Evolutionary conservation across 2,113 vertebrate genomes (phyloP).

Genomic region (Craseonycteris thonglongyai): DNA sequence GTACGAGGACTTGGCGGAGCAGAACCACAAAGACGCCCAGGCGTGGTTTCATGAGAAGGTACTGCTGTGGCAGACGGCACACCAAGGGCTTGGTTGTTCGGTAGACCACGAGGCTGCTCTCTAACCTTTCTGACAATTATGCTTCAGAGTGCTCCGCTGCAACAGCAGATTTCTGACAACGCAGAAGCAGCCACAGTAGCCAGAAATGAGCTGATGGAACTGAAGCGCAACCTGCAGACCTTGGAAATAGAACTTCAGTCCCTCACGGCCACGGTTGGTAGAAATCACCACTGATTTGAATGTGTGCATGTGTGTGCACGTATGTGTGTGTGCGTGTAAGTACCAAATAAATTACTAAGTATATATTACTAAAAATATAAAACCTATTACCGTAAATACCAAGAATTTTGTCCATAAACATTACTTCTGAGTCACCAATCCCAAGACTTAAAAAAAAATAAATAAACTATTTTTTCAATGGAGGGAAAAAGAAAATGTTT

Average conservation of each 20-base stretch:
- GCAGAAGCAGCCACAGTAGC: conserved; percentile 64
- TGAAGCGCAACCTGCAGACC: conserved; percentile 78
- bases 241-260: conserved; percentile 79
- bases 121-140: not conserved
- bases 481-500: not conserved
- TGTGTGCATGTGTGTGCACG: not conserved
- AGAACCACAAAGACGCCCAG: conserved; percentile 87
- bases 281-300: not conserved
- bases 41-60: conserved; percentile 80
- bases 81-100: not conserved
- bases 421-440: not conserved
- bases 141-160: conserved; percentile 60
- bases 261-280: conserved; percentile 72
- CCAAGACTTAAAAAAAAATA: not conserved
- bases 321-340: not conserved
- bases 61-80: not conserved
- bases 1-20: conserved; percentile 85
- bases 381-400: not conserved
- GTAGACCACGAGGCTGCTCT: accelerated
- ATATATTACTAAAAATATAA: not conserved
- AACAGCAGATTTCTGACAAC: conserved; percentile 59
- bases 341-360: not conserved
- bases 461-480: not conserved
- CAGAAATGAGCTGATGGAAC: conserved; percentile 66
- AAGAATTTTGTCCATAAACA: not conserved